Conservation (phyloP, 53 echinoderm and acorn worm genomes). For the Paracentrotus lividus region DNA sequence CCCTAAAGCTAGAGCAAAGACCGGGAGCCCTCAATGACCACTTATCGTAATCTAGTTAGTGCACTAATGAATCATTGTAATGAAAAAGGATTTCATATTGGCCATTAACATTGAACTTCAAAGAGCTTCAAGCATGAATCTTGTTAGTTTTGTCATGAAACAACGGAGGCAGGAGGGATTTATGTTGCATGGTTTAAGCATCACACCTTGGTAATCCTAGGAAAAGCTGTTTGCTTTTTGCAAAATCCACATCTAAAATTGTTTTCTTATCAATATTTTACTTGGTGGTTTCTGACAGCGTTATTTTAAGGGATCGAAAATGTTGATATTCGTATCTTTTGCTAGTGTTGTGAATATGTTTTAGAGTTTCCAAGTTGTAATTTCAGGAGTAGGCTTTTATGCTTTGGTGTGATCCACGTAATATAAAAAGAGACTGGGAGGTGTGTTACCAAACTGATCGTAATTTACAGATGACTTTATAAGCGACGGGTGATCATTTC, state of each 20-base stretch:
- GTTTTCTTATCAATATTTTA: neutral
- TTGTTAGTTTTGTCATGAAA: neutral
- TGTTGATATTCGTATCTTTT: no score
- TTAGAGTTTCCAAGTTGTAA: no score
- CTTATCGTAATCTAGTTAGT: neutral
- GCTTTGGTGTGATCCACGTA: no score
- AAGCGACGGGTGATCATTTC: no score
- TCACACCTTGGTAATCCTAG: neutral
- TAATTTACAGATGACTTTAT: no score
- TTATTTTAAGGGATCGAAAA: no score
- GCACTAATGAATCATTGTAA: conserved; percentile 8
- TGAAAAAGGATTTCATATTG: neutral
- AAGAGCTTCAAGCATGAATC: neutral
- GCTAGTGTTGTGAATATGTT: no score
- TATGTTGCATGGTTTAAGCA: neutral
- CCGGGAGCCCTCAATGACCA: neutral
- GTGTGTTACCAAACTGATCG: no score
- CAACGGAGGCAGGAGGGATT: neutral
- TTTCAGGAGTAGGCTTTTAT: no score
- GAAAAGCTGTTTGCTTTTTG: neutral
- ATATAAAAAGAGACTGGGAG: no score
- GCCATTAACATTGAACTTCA: conserved; percentile 14
- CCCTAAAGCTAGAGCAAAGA: neutral
- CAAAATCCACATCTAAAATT: neutral
- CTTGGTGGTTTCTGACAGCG: no score